Evolutionary conservation across 2,797 vertebrate genomes (phyloP).

Genomic region (Mus caroli): DNA sequence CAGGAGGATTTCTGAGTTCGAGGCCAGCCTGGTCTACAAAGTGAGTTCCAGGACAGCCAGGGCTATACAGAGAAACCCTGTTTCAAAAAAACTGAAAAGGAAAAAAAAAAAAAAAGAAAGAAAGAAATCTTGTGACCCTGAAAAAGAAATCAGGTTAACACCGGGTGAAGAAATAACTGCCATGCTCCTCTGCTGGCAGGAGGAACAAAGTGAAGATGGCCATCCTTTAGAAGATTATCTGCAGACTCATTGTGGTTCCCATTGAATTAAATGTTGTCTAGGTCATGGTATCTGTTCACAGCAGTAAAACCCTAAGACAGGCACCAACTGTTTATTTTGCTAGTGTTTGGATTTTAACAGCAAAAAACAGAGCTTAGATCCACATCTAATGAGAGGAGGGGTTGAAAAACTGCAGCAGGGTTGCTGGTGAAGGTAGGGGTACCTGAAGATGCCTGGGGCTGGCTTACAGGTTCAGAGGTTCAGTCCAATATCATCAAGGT

Average conservation of each 20-base stretch:
- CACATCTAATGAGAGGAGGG: not conserved
- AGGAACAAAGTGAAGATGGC: not conserved
- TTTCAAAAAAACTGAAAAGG: no score
- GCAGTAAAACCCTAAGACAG: no score
- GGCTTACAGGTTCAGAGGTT: no score
- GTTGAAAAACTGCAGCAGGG: rapidly evolving
- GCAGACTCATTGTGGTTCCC: not conserved
- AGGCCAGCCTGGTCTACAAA: no score
- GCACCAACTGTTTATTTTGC: not conserved
- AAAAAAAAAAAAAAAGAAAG: no score
- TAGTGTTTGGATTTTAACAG: not conserved
- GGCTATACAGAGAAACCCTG: no score
- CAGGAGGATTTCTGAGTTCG: no score
- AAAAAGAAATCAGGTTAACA: not conserved
- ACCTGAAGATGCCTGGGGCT: not conserved
- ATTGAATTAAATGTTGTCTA: not conserved
- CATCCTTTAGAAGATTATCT: not conserved
- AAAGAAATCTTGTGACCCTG: not conserved
- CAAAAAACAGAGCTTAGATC: not conserved
- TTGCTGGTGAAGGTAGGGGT: not conserved
- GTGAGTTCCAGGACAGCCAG: no score
- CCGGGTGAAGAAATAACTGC: not conserved
- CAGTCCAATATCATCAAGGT: no score
- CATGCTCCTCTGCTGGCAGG: not conserved
- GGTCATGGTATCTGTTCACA: no score